Percentiles rank a stretch among this genome's conserved stretches.
Conservation (phyloP, 1,140 invertebrate species). For the Zeugodacus cucurbitae region DNA sequence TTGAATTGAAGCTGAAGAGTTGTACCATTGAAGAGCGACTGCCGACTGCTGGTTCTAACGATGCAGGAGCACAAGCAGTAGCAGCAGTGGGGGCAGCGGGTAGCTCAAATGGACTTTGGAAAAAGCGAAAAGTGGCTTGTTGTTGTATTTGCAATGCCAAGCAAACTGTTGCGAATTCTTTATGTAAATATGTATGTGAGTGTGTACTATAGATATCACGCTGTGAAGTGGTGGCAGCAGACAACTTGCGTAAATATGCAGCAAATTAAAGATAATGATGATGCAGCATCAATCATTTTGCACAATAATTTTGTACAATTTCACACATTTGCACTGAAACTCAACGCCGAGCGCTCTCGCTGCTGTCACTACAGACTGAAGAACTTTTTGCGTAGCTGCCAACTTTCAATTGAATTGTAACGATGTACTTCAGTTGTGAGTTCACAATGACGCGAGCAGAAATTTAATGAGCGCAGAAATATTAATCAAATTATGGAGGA, state of each 20-base stretch:
- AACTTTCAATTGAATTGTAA: background rate
- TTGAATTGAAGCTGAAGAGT: background rate
- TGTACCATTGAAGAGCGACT: background rate
- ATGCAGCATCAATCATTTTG: conserved; percentile 24
- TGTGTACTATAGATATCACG: background rate
- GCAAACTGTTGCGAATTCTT: background rate
- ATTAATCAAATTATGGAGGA: background rate
- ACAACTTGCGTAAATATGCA: background rate
- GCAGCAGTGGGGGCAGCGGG: background rate
- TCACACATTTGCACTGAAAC: background rate
- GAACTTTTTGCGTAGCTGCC: background rate
- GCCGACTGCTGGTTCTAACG: background rate
- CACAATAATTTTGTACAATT: background rate
- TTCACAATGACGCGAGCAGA: background rate
- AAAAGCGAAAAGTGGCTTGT: background rate
- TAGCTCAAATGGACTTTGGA: background rate
- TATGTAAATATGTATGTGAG: background rate
- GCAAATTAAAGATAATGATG: conserved; percentile 34
- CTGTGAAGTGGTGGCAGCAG: background rate
- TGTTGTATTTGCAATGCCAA: background rate
- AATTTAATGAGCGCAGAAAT: background rate
- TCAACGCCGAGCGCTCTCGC: background rate
- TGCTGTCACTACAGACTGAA: background rate
- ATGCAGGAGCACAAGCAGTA: background rate
- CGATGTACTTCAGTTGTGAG: background rate